These are phyloP conservation scores for Enteromius mattozi DNA, from an alignment of 2,797 vertebrate species.

Conservation along the genomic window DNA sequence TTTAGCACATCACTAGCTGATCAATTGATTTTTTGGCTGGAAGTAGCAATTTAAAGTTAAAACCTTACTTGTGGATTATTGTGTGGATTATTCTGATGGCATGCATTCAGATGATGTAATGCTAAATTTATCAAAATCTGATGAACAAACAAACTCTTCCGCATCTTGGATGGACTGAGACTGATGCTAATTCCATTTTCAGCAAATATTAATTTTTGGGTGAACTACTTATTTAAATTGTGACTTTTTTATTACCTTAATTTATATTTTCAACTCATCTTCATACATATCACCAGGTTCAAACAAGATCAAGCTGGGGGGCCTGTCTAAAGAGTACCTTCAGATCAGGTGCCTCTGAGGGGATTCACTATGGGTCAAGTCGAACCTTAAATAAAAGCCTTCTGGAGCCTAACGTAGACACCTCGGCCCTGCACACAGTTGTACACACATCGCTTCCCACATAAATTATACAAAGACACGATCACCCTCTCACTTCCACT, in stretches of 20 bases:
- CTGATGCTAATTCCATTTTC: not conserved
- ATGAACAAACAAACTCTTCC: not conserved
- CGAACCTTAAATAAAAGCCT: constrained; percentile 55
- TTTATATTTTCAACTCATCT: not conserved
- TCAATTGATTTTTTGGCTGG: not conserved
- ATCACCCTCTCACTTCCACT: constrained; percentile 60
- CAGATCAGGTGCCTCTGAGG: constrained; percentile 52
- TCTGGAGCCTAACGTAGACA: constrained; percentile 55
- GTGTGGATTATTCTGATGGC: not conserved
- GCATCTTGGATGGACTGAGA: not conserved
- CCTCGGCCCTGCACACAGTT: constrained; percentile 15
- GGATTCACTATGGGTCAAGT: constrained; percentile 54
- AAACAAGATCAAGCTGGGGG: constrained; percentile 41
- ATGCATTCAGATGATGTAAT: not conserved
- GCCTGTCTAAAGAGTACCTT: constrained; percentile 42
- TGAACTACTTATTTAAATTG: not conserved
- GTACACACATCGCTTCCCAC: constrained; percentile 57
- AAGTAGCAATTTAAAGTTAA: not conserved
- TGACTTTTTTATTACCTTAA: not conserved
- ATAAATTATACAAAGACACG: constrained; percentile 64
- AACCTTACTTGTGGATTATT: not conserved
- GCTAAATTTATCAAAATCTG: not conserved
- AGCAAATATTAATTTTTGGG: not conserved
- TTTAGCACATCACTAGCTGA: not conserved
- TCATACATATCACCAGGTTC: not conserved